These are phyloP conservation scores for Oryzias dopingdopingensis DNA, from an alignment of 2,797 vertebrate genomes.

Conservation along the genomic window DNA sequence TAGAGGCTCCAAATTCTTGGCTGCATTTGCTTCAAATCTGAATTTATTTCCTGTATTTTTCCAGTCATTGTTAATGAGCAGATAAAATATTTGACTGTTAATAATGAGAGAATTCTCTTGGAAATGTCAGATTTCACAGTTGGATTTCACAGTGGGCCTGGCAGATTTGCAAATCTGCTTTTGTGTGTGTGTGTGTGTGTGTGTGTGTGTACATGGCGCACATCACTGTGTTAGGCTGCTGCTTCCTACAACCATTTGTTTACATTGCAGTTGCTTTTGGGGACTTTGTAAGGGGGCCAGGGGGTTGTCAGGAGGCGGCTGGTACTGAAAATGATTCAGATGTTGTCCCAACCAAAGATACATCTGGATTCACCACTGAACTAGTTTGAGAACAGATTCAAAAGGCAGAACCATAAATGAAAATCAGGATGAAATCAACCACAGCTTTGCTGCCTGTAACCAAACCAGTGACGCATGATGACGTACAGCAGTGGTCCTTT, in stretches of 20 bases:
- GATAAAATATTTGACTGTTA: slow-evolving; percentile 16
- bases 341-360: slow-evolving; percentile 18
- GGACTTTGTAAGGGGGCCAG: slow-evolving; percentile 16
- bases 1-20: neutral
- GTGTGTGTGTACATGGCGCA: slow-evolving; percentile 38
- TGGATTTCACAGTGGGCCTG: slow-evolving; percentile 1
- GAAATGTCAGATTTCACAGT: slow-evolving; percentile 2
- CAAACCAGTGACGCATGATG: too few relatives aligned
- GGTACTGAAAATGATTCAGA: slow-evolving; percentile 50
- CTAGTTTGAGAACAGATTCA: neutral
- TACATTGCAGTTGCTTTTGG: slow-evolving; percentile 33
- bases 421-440: too few relatives aligned
- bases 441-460: too few relatives aligned
- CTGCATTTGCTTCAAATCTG: neutral
- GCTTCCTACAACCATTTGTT: slow-evolving; percentile 51
- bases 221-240: slow-evolving; percentile 28
- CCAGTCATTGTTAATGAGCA: slow-evolving; percentile 13
- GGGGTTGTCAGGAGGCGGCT: slow-evolving; percentile 22
- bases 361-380: slow-evolving; percentile 1
- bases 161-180: slow-evolving; percentile 42
- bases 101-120: slow-evolving; percentile 10
- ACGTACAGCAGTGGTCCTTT: too few relatives aligned
- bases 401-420: neutral
- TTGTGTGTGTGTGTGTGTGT: slow-evolving; percentile 36
- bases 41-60: neutral